Evolutionary conservation across 2,113 vertebrate species (phyloP).

Genomic region (Megaceryle torquata): DNA sequence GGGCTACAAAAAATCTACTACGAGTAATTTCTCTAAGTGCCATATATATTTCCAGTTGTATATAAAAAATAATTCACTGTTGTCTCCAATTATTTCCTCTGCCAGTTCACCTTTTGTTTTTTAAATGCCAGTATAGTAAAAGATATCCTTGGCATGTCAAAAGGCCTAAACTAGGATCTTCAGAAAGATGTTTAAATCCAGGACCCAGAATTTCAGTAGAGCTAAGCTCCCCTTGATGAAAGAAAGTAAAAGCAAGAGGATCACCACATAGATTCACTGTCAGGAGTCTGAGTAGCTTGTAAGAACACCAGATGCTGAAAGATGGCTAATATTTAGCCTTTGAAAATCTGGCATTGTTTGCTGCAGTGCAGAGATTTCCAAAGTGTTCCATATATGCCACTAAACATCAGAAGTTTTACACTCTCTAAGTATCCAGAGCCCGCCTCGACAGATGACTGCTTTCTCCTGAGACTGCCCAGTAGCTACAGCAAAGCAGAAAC

Average conservation of each 20-base stretch:
- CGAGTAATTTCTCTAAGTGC: not conserved
- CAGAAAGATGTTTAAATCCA: not conserved
- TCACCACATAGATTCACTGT: not conserved
- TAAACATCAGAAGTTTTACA: not conserved
- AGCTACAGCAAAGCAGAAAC: not conserved
- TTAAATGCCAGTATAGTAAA: not conserved
- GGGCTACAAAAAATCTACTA: not conserved
- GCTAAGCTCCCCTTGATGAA: not conserved
- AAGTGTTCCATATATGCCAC: not conserved
- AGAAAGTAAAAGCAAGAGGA: not conserved
- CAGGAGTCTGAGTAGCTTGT: not conserved
- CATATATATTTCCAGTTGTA: not conserved
- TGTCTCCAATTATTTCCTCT: not conserved
- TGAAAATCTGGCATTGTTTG: not conserved
- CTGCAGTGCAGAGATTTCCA: not conserved
- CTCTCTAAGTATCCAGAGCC: not conserved
- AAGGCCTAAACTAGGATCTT: not conserved
- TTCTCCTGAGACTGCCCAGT: not conserved
- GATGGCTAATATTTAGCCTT: not conserved
- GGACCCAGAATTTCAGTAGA: too few relatives aligned
- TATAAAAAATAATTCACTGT: not conserved
- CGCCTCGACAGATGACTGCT: not conserved
- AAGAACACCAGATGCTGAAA: not conserved
- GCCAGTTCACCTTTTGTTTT: not conserved
- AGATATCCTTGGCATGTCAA: not conserved